These are phyloP conservation scores for Vidua chalybeata DNA, from an alignment of 2,113 vertebrate genomes.

Conservation along the genomic window DNA sequence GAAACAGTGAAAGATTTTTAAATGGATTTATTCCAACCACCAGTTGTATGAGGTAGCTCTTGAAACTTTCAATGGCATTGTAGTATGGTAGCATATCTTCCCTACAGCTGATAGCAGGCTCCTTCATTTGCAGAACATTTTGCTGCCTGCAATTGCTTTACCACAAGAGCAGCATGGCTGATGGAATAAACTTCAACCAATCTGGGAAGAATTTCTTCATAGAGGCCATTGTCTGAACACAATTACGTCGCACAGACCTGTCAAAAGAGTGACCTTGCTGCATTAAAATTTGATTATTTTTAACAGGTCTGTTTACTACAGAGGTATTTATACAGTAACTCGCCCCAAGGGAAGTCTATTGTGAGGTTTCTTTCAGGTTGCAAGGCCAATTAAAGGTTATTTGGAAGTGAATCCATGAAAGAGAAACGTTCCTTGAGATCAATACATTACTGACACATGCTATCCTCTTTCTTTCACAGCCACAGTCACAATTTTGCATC, in stretches of 20 bases:
- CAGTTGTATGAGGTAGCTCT: not conserved
- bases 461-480: not conserved
- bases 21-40: not conserved
- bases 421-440: not conserved
- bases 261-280: not conserved
- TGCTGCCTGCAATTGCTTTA: not conserved
- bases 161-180: not conserved
- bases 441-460: not conserved
- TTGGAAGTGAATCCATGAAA: not conserved
- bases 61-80: not conserved
- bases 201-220: not conserved
- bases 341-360: not conserved
- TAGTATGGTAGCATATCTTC: not conserved
- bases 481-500: not conserved
- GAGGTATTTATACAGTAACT: not conserved
- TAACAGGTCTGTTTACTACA: not conserved
- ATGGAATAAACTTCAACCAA: not conserved
- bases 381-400: not conserved
- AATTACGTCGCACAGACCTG: not conserved
- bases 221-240: not conserved
- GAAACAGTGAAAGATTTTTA: not conserved
- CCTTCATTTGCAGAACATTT: not conserved
- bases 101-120: not conserved
- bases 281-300: not conserved
- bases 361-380: not conserved